Evolutionary conservation across 37 sponge, comb jelly and placozoan species (phyloP).

Genomic region (Dysidea cf. avara): DNA sequence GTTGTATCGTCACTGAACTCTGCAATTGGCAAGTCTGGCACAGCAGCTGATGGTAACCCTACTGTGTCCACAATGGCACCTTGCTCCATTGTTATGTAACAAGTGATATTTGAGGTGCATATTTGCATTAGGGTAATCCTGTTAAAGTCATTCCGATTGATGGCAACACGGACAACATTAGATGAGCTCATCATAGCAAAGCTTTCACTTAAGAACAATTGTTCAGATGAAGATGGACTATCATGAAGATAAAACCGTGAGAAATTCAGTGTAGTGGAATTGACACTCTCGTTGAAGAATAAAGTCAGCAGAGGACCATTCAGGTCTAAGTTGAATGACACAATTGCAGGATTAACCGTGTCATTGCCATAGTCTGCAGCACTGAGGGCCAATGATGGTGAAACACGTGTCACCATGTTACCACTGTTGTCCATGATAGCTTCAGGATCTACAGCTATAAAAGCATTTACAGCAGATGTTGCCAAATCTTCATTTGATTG

Average conservation of each 20-base stretch:
- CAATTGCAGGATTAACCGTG: constrained; percentile 51
- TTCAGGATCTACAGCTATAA: constrained; percentile 75
- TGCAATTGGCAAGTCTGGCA: neutral
- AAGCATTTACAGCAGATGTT: constrained; percentile 54
- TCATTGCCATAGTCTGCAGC: constrained; percentile 47
- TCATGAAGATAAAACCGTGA: constrained; percentile 36
- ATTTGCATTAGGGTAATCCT: constrained; percentile 22
- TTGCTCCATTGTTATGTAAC: constrained; percentile 39
- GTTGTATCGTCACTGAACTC: constrained; percentile 47
- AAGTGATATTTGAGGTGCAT: constrained; percentile 28
- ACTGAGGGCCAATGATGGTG: constrained; percentile 57
- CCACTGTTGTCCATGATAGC: constrained; percentile 80
- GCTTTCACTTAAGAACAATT: constrained; percentile 31
- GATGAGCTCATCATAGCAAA: constrained; percentile 20
- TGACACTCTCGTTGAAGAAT: constrained; percentile 69
- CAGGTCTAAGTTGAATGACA: constrained; percentile 64
- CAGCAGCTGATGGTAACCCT: constrained; percentile 27
- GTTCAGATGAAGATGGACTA: neutral
- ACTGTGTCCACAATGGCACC: constrained; percentile 61
- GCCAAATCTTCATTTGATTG: constrained; percentile 55
- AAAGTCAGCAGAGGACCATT: constrained; percentile 51
- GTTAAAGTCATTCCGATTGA: constrained; percentile 52
- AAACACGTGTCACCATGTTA: constrained; percentile 75
- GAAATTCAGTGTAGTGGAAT: constrained; percentile 67
- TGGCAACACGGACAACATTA: constrained; percentile 27